Evolutionary conservation across 2,797 vertebrate species (phyloP), one percentile per base, ranked within the genome.

Genomic region (Nasua narica): DNA sequence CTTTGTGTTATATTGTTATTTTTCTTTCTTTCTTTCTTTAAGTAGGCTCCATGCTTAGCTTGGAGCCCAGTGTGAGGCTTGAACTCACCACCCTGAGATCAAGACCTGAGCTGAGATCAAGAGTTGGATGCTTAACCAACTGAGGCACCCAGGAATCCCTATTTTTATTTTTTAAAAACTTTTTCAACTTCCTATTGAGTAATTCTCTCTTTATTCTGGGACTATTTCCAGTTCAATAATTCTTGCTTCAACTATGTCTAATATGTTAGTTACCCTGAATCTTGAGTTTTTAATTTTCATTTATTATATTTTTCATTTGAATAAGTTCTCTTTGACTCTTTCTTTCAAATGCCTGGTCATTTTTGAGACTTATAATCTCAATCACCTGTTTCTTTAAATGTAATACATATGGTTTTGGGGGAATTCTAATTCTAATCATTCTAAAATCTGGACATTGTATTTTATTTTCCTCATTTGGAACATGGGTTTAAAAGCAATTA

Each of bases 221-320:
- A 74, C 48, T 46, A 65, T 83, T 95, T 87, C 54, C 90, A 82
- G 29, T 94, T 82, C 29, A 93, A 23, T 40, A 72, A 91, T 85
- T 94, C 60, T 94, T 87, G 35, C 16, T 79, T 91, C 60, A 62
- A 19, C 37, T 50, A 5, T 84, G 14, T 91, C 78, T 88, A 88
- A 82, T 67, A 35, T 93, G 58, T 78, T 72, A 35, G 54, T 62
- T 70, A 88, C 21, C 25, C n/a, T 60, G 72, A 25, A 37, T 52
- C 87, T 85, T 81, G 69, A 92, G 43, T 69, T n/a, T 95, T 72
- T 94, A 60, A 23, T 78, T 83, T 93, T 90, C 27, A 79, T 43
- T 94, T 83, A 40, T 43, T 86, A 13, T 81, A 35, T 54, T 95
- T 93, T 91, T 90, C 15, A 74, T 69, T 79, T 91, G 7, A 62